Conservation (phyloP, 2,888 invertebrate genomes). For the Agonopterix subpropinquella region DNA sequence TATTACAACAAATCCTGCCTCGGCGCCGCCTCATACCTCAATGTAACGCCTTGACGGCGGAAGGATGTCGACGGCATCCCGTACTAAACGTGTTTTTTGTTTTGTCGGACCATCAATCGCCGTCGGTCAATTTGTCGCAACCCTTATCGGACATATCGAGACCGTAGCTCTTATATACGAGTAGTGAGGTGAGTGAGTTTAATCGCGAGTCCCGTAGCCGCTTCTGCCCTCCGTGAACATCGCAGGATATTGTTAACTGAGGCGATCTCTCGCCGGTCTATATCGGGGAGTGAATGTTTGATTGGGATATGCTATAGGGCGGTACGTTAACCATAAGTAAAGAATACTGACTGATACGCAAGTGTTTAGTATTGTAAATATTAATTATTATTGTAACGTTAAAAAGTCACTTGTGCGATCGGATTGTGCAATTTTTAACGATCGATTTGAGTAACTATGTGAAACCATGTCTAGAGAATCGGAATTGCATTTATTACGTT, state of each 20-base stretch:
- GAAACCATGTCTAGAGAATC: slow-evolving; percentile 33
- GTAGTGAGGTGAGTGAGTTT: slow-evolving; percentile 26
- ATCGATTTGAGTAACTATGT: slow-evolving; percentile 19
- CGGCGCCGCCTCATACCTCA: no score
- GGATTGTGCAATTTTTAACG: slow-evolving; percentile 37
- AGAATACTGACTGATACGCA: slow-evolving; percentile 63
- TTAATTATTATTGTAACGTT: slow-evolving; percentile 49
- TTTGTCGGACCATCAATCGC: no score
- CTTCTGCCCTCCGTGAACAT: slow-evolving; percentile 26
- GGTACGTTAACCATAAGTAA: slow-evolving; percentile 21
- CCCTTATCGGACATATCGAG: slow-evolving; percentile 34
- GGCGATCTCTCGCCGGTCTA: no score
- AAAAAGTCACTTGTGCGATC: slow-evolving; percentile 52
- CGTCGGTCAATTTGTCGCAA: no score
- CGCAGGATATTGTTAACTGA: not conserved
- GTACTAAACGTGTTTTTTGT: no score
- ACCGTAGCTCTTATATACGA: slow-evolving; percentile 25
- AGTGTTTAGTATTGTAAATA: slow-evolving; percentile 71
- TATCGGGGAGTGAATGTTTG: no score
- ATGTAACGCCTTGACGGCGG: no score
- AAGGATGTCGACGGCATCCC: no score
- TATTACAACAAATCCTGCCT: no score
- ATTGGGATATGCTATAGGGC: no score
- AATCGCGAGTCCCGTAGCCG: slow-evolving; percentile 31
- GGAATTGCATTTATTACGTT: slow-evolving; percentile 49